Evolutionary conservation across 2,888 invertebrate genomes (phyloP).

Genomic region (Oscheius sp.): DNA sequence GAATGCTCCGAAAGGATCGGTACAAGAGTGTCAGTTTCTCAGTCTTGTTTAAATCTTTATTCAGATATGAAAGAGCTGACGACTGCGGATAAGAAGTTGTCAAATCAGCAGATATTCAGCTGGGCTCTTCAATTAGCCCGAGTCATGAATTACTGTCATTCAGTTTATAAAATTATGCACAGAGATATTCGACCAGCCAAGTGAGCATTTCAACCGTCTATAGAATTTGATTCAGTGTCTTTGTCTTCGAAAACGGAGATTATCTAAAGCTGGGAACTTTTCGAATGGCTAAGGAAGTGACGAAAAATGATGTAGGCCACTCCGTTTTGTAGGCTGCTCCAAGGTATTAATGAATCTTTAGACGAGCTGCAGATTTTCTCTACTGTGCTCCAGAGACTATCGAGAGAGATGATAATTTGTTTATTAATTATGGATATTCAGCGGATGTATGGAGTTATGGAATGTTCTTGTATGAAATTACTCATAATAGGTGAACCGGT

Average conservation of each 20-base stretch:
- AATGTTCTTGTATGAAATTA: background rate
- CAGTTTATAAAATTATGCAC: background rate
- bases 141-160: background rate
- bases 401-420: background rate
- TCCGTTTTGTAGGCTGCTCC: background rate
- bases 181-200: background rate
- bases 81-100: too few relatives aligned
- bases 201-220: background rate
- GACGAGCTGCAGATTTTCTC: background rate
- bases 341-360: background rate
- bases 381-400: constrained; percentile 10
- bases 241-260: background rate
- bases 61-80: too few relatives aligned
- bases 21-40: background rate
- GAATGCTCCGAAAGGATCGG: background rate
- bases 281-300: background rate
- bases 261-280: background rate
- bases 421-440: background rate
- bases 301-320: background rate
- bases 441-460: constrained; percentile 12
- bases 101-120: background rate
- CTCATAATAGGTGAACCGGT: background rate
- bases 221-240: background rate
- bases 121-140: constrained; percentile 15
- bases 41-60: too few relatives aligned